phyloP scores from a whole-genome alignment of 2,113 vertebrate genomes.

The Ciconia maguari region DNA sequence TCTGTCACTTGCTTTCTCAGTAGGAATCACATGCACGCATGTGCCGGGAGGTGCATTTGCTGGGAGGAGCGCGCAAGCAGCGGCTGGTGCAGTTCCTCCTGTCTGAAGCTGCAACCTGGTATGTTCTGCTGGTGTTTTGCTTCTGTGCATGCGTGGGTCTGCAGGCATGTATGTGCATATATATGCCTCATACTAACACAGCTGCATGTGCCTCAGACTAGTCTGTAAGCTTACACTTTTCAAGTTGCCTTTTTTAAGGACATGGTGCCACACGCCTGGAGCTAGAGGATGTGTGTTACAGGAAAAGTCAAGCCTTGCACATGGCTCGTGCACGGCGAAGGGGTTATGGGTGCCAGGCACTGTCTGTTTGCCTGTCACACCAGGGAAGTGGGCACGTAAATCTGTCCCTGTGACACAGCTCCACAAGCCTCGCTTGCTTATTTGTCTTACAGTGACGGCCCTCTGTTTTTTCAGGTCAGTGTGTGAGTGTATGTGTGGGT shows the following conservation, averaged over 20 bases:
- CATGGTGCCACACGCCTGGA: neutral
- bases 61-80: fast-evolving
- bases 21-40: fast-evolving
- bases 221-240: neutral
- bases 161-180: fast-evolving
- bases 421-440: neutral
- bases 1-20: neutral
- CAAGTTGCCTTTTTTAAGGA: neutral
- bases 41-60: neutral
- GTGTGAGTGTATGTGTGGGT: neutral
- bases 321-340: fast-evolving
- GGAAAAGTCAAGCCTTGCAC: neutral
- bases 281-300: fast-evolving
- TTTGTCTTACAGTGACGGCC: neutral
- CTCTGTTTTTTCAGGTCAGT: neutral
- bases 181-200: neutral
- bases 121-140: neutral
- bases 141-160: neutral
- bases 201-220: neutral
- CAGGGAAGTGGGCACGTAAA: neutral
- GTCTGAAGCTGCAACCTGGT: neutral
- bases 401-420: neutral
- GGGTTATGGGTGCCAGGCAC: neutral
- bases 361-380: neutral
- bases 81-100: neutral